These are phyloP conservation scores for Craniophora ligustri DNA, from an alignment of 2,888 invertebrate species.

Conservation along the genomic window DNA sequence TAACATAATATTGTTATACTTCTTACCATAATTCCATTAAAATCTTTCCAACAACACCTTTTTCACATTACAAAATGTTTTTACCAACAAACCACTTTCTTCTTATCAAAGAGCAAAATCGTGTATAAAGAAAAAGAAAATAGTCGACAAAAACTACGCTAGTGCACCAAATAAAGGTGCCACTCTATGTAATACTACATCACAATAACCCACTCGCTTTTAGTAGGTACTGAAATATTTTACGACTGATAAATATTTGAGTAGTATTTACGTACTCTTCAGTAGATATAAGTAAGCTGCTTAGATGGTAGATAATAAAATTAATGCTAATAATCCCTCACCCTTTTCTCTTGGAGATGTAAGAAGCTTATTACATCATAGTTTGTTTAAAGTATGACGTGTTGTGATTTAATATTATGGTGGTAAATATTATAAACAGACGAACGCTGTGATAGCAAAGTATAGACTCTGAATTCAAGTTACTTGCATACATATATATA, in stretches of 20 bases:
- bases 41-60: no score
- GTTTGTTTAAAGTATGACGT: slow-evolving; percentile 11
- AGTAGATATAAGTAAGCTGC: slow-evolving; percentile 29
- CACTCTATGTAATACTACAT: slow-evolving; percentile 18
- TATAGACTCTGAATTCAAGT: no score
- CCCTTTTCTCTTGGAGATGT: slow-evolving; percentile 11
- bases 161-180: slow-evolving; percentile 21
- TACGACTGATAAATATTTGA: slow-evolving; percentile 49
- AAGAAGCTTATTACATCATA: slow-evolving; percentile 23
- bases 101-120: slow-evolving; percentile 14
- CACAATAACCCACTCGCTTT: slow-evolving; percentile 32
- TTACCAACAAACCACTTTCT: neutral
- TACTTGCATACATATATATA: no score
- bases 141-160: slow-evolving; percentile 6
- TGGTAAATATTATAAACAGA: no score
- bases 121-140: slow-evolving; percentile 1
- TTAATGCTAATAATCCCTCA: slow-evolving; percentile 40
- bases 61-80: neutral
- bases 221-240: slow-evolving; percentile 45
- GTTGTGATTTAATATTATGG: slow-evolving; percentile 1
- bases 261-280: slow-evolving; percentile 33
- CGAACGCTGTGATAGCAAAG: no score
- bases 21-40: no score
- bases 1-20: no score
- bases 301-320: slow-evolving; percentile 46